These are phyloP conservation scores for Petrophora chlorosata DNA, from an alignment of 2,888 invertebrate genomes.

Conservation along the genomic window DNA sequence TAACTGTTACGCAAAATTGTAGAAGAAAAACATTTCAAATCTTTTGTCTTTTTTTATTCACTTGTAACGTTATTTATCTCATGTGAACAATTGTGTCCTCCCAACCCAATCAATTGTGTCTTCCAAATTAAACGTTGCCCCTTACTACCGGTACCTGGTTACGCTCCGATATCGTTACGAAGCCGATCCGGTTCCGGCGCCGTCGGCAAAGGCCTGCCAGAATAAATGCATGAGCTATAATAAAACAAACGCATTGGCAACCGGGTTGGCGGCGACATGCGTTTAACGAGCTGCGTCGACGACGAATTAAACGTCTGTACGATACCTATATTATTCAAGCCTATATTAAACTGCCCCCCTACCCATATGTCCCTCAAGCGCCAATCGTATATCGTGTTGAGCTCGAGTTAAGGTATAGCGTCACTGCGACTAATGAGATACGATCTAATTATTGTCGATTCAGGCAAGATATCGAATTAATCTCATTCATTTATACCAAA, in stretches of 20 bases:
- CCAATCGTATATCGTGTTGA: no score
- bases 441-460: no score
- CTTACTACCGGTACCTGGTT: background rate
- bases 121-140: constrained; percentile 1
- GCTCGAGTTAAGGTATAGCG: no score
- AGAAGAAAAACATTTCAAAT: no score
- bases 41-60: no score
- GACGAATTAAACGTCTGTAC: background rate
- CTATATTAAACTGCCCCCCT: background rate
- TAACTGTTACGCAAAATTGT: no score
- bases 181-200: constrained; percentile 22
- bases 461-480: no score
- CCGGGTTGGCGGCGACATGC: constrained; percentile 26
- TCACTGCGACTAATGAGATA: no score
- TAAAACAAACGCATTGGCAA: constrained; percentile 30
- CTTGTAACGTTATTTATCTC: no score
- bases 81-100: no score
- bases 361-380: no score
- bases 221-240: constrained; percentile 35
- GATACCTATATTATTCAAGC: background rate
- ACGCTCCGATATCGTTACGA: background rate
- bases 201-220: constrained; percentile 18
- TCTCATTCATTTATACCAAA: no score
- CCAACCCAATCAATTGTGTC: background rate
- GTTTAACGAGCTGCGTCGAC: constrained; percentile 23